Evolutionary conservation across 2,113 vertebrate species (phyloP).

Genomic region (Oreocharis arfaki): DNA sequence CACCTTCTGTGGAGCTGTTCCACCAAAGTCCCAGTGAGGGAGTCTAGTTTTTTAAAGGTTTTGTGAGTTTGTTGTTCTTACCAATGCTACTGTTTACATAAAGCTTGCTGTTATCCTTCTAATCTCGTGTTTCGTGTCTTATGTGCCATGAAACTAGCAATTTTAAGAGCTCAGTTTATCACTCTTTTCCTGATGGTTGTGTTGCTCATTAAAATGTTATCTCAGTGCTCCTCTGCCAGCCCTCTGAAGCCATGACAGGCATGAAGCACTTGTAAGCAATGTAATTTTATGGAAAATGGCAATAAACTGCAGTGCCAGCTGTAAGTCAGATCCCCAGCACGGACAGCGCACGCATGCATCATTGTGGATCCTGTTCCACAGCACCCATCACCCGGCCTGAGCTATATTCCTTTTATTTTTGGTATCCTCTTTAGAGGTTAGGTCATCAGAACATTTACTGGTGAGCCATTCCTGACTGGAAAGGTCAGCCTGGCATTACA

Average conservation of each 20-base stretch:
- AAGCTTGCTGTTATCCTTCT: not conserved
- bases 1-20: not conserved
- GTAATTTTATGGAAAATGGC: not conserved
- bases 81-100: not conserved
- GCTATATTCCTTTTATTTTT: not conserved
- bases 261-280: not conserved
- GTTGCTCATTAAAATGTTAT: not conserved
- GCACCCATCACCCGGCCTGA: not conserved
- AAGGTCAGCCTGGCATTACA: not conserved
- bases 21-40: fast-evolving
- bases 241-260: not conserved
- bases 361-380: not conserved
- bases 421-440: not conserved
- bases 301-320: fast-evolving
- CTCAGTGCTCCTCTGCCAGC: not conserved
- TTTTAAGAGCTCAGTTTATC: not conserved
- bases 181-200: not conserved
- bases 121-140: not conserved
- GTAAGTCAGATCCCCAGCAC: not conserved
- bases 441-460: not conserved
- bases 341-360: no score
- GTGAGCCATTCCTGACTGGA: not conserved
- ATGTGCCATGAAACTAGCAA: not conserved
- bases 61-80: not conserved
- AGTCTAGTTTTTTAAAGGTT: not conserved